Evolutionary conservation across 2,888 invertebrate genomes (phyloP), one percentile per base, ranked within the genome.

Genomic region (Xestia c-nigrum): DNA sequence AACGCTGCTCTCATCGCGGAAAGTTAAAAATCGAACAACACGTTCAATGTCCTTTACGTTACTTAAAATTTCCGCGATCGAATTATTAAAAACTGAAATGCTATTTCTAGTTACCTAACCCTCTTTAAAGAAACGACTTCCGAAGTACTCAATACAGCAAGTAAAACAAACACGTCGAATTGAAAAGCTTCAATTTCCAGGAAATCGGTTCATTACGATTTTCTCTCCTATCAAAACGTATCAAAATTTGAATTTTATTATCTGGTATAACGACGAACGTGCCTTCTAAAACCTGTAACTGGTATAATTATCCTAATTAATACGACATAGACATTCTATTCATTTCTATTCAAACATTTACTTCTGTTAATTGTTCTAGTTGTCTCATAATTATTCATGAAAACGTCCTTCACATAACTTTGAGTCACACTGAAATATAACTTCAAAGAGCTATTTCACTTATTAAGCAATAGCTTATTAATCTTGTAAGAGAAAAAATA

Each of bases 361-460:
- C 50, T 59, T 68, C 16, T 55, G 52, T 46, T 64, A 73, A 83
- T 79, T 71, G 12, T 59, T 47, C 14, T 64, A 68, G 19, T 74
- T 84, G 59, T 55, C 50, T 40, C 72, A 78, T 78, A 64, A 63
- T 69, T 66, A 74, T 63, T 59, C 43, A 67, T 67, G 67, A 38
- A 21, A 21, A 50, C 31, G 83, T 50, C 63, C 61, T 71, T 69
- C 43, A 77, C 24, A 7, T 64, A 69, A 65, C 55, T 72, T 72
- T 72, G 55, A 80, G 55, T 59, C 50, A 50, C 19, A 57, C 24
- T 43, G 50, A 71, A 84, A 67, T 69, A 69, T 65, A 43, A 57
- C 55, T 63, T 69, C 1, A 7, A 38, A 59, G 76, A 31, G 31
- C 57, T 75, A 71, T 67, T 74, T 52, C 24, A 72, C 50, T 59